Percentiles rank a stretch among this genome's conserved stretches.
Conservation (phyloP, 2,888 invertebrate genomes). For the Pachycephus smyrnensis region DNA sequence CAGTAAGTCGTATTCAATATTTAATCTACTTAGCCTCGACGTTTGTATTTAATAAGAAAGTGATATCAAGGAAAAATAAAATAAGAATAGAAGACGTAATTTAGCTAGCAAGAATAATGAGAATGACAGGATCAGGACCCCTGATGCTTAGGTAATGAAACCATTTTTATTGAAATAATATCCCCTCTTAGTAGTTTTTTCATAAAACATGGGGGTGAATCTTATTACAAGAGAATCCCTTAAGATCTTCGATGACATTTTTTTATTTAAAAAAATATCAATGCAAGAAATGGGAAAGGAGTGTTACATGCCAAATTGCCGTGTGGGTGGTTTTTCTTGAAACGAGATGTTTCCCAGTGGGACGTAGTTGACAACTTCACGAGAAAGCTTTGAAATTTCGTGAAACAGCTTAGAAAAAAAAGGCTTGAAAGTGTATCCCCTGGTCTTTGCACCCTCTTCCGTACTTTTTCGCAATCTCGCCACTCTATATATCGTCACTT, state of each 20-base stretch:
- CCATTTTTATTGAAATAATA: neutral
- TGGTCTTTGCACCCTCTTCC: neutral
- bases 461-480: neutral
- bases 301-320: neutral
- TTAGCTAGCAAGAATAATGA: neutral
- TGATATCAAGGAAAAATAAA: neutral
- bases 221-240: neutral
- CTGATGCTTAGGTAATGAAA: neutral
- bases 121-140: neutral
- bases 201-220: neutral
- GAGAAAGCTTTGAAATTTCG: neutral
- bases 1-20: neutral
- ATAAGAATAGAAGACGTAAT: neutral
- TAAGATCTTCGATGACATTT: neutral
- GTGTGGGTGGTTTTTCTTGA: neutral
- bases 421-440: neutral
- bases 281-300: neutral
- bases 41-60: neutral
- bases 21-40: neutral
- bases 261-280: neutral
- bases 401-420: neutral
- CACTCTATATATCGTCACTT: neutral
- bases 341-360: neutral
- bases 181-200: neutral
- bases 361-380: neutral